phyloP scores from a whole-genome alignment of 2,113 vertebrate species.

The Calypte anna region DNA sequence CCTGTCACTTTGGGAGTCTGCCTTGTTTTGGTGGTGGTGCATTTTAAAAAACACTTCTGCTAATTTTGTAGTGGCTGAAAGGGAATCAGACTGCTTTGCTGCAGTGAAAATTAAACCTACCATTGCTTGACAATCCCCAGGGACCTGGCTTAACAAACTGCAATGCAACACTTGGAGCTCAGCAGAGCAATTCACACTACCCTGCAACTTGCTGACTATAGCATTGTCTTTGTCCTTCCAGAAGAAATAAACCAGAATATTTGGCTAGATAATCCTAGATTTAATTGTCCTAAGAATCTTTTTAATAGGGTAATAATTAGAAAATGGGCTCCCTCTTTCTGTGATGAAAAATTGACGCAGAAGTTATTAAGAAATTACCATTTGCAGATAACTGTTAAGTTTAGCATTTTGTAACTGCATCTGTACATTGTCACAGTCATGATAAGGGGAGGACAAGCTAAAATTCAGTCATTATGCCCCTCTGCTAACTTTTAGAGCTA shows the following conservation, averaged over 20 bases:
- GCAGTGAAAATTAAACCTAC: constrained; percentile 2
- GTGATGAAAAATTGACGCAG: background rate
- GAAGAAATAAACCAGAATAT: background rate
- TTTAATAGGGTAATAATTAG: background rate
- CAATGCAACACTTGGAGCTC: constrained; percentile 45
- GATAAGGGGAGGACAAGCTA: background rate
- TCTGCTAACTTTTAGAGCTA: background rate
- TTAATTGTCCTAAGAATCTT: background rate
- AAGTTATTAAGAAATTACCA: background rate
- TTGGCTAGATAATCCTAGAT: background rate
- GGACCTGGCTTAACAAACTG: constrained; percentile 19
- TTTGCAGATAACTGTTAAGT: background rate
- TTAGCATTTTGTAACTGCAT: background rate
- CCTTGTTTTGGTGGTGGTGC: background rate
- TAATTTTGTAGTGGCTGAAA: background rate
- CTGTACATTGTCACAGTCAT: background rate
- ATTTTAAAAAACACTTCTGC: background rate
- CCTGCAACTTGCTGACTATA: constrained; percentile 39
- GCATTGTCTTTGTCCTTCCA: constrained; percentile 44
- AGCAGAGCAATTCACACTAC: constrained; percentile 25
- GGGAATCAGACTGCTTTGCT: background rate
- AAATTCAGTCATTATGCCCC: background rate
- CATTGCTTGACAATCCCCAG: background rate
- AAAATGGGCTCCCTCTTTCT: background rate
- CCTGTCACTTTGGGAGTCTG: background rate